Conservation (phyloP, 2,113 vertebrate genomes). For the Lepidothrix coronata region DNA sequence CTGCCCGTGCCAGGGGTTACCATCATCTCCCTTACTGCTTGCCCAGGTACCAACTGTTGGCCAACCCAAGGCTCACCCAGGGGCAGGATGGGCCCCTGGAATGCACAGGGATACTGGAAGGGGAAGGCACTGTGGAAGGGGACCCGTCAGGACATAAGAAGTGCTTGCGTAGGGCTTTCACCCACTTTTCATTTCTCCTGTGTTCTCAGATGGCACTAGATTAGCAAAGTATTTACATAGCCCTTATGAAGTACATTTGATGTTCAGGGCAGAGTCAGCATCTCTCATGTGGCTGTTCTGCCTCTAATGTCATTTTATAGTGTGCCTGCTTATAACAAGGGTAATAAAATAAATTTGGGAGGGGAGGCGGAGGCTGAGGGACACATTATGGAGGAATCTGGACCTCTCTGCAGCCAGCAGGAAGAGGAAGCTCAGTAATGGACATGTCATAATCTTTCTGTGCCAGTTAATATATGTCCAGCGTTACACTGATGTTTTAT, state of each 20-base stretch:
- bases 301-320: slow-evolving; percentile 17
- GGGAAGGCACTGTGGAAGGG: background rate
- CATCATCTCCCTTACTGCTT: background rate
- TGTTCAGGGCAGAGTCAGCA: slow-evolving; percentile 37
- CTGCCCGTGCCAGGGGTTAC: background rate
- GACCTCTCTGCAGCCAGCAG: background rate
- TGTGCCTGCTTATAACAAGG: background rate
- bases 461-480: slow-evolving; percentile 38
- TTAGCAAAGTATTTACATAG: background rate
- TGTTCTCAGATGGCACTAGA: background rate
- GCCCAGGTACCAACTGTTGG: background rate
- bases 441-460: slow-evolving; percentile 34
- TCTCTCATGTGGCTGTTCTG: slow-evolving; percentile 11
- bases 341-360: slow-evolving; percentile 40
- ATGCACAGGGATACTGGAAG: background rate
- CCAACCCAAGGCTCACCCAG: background rate
- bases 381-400: background rate
- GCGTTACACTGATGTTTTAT: slow-evolving; percentile 58
- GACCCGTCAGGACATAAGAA: background rate
- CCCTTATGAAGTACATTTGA: background rate
- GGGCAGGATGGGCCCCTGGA: background rate
- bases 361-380: background rate
- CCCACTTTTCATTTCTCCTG: background rate
- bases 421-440: slow-evolving; percentile 18
- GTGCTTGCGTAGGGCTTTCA: background rate